These are phyloP conservation scores for Oceanodroma leucorhoa DNA, from an alignment of 2,797 vertebrate genomes.

Conservation along the genomic window DNA sequence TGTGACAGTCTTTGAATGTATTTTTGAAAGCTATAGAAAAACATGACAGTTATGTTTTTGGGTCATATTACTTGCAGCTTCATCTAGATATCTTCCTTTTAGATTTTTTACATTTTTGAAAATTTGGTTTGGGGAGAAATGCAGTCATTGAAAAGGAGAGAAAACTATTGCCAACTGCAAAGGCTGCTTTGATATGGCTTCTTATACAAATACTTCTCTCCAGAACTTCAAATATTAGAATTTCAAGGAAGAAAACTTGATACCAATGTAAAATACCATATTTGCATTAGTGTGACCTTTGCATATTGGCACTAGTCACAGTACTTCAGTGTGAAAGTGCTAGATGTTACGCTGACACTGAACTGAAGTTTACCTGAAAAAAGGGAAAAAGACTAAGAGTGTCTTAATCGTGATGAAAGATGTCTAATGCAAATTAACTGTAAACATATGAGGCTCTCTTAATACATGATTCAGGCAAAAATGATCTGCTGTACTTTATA, in stretches of 20 bases:
- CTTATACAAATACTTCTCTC: not conserved
- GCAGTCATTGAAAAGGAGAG: not conserved
- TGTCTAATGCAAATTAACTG: not conserved
- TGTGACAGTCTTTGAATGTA: not conserved
- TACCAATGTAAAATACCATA: not conserved
- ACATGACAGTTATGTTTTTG: not conserved
- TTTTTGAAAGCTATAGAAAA: not conserved
- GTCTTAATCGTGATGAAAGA: not conserved
- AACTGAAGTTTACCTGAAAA: not conserved
- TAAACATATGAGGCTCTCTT: not conserved
- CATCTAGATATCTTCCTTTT: not conserved
- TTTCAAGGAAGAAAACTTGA: not conserved
- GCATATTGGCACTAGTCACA: not conserved
- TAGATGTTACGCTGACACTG: not conserved
- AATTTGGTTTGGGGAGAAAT: constrained; percentile 3
- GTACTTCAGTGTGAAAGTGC: not conserved
- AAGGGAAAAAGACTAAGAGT: not conserved
- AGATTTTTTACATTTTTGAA: not conserved
- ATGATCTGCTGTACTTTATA: not conserved
- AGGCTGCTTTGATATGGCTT: not conserved
- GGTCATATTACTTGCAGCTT: not conserved
- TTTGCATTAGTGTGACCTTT: constrained; percentile 5
- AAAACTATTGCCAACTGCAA: not conserved
- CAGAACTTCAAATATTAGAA: constrained; percentile 1
- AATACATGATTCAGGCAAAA: not conserved